phyloP scores from a whole-genome alignment of 2,113 vertebrate species.

The Rhipidura dahli region DNA sequence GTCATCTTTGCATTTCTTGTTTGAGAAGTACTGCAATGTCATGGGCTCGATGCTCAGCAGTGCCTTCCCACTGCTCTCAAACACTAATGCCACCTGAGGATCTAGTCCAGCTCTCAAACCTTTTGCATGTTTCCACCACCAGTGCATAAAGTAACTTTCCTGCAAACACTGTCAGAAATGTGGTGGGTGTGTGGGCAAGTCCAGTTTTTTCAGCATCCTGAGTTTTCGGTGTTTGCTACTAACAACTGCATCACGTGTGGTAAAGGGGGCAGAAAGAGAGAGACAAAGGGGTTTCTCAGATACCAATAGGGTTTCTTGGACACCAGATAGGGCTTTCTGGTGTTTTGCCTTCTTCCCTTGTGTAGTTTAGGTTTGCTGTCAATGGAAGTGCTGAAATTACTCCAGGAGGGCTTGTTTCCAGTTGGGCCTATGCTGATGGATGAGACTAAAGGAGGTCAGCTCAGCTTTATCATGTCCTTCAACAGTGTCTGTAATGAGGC shows the following conservation, averaged over 20 bases:
- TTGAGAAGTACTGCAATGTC: background rate
- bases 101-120: background rate
- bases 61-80: background rate
- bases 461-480: slow-evolving; percentile 37
- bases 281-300: background rate
- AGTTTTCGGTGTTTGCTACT: background rate
- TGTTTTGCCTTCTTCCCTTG: background rate
- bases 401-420: background rate
- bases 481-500: slow-evolving; percentile 15
- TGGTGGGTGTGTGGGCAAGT: background rate
- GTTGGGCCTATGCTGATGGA: slow-evolving; percentile 12
- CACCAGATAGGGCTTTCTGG: background rate
- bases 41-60: background rate
- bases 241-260: background rate
- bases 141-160: background rate
- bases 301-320: background rate
- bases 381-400: background rate
- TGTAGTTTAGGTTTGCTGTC: background rate
- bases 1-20: background rate
- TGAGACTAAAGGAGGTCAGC: background rate
- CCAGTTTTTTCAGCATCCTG: background rate
- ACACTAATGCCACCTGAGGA: background rate
- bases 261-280: background rate
- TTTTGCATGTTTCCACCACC: background rate
- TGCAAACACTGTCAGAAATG: background rate